phyloP scores from a whole-genome alignment of 2,888 invertebrate species.

The Therioaphis trifolii region DNA sequence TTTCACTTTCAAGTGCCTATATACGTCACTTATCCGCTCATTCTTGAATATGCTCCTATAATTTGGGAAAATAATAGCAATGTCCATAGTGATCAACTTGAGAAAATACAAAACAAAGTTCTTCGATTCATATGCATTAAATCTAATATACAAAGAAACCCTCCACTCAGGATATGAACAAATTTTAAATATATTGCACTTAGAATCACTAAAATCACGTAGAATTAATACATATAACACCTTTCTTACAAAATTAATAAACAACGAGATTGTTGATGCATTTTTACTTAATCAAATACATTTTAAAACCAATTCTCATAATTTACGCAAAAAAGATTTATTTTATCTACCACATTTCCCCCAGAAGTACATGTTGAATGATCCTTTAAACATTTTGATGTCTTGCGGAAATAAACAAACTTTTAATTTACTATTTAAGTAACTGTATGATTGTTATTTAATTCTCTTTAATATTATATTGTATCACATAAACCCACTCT shows the following conservation, averaged over 20 bases:
- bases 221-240: background rate
- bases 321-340: background rate
- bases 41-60: slow-evolving; percentile 13
- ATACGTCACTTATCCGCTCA: slow-evolving; percentile 3
- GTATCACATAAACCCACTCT: background rate
- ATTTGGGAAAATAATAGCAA: slow-evolving; percentile 15
- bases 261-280: background rate
- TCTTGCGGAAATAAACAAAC: too few species aligned
- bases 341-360: too few species aligned
- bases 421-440: too few species aligned
- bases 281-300: background rate
- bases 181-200: slow-evolving; percentile 8
- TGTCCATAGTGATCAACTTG: slow-evolving; percentile 18
- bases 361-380: too few species aligned
- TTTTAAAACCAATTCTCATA: background rate
- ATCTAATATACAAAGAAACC: background rate
- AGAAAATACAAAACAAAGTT: slow-evolving; percentile 6
- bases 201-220: slow-evolving; percentile 8
- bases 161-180: background rate
- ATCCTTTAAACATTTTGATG: too few species aligned
- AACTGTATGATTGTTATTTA: too few species aligned
- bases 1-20: slow-evolving; percentile 3
- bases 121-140: background rate
- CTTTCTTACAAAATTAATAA: background rate
- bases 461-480: too few species aligned